These are phyloP conservation scores for Drosophila tripunctata DNA, from an alignment of 2,888 invertebrate species.

Conservation along the genomic window DNA sequence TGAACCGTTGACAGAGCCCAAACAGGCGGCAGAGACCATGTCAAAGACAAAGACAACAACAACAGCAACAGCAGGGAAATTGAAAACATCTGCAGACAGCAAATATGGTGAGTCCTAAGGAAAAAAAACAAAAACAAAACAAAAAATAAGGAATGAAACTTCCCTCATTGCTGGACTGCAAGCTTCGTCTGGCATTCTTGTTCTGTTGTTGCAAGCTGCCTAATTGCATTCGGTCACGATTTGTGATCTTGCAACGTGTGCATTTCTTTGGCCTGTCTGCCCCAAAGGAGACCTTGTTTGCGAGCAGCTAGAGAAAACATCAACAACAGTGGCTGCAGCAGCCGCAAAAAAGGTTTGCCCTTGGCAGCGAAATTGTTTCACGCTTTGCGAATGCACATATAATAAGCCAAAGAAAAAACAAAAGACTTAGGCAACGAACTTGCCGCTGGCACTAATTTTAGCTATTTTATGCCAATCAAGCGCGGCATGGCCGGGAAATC, in stretches of 20 bases:
- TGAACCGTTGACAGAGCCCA: slow-evolving; percentile 40
- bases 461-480: slow-evolving; percentile 47
- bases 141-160: slow-evolving; percentile 3
- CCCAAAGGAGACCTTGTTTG: slow-evolving; percentile 46
- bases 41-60: slow-evolving; percentile 20
- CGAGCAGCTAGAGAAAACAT: slow-evolving; percentile 18
- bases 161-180: slow-evolving; percentile 9
- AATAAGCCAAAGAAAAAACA: slow-evolving; percentile 32
- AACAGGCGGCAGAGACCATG: slow-evolving; percentile 14
- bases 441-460: slow-evolving; percentile 54
- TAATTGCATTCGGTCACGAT: slow-evolving; percentile 83
- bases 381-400: slow-evolving; percentile 26
- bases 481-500: slow-evolving; percentile 16
- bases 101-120: slow-evolving; percentile 75
- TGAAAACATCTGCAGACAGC: slow-evolving; percentile 65
- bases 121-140: slow-evolving; percentile 7
- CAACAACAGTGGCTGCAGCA: not conserved
- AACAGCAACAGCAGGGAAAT: slow-evolving; percentile 35
- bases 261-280: slow-evolving; percentile 42
- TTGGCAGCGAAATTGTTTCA: slow-evolving; percentile 75
- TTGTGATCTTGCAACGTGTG: slow-evolving; percentile 58
- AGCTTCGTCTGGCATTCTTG: slow-evolving; percentile 43
- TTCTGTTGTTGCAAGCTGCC: slow-evolving; percentile 52
- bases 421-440: slow-evolving; percentile 75
- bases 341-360: slow-evolving; percentile 58